phyloP scores from a whole-genome alignment of 2,888 invertebrate genomes.

The Timema podura region DNA sequence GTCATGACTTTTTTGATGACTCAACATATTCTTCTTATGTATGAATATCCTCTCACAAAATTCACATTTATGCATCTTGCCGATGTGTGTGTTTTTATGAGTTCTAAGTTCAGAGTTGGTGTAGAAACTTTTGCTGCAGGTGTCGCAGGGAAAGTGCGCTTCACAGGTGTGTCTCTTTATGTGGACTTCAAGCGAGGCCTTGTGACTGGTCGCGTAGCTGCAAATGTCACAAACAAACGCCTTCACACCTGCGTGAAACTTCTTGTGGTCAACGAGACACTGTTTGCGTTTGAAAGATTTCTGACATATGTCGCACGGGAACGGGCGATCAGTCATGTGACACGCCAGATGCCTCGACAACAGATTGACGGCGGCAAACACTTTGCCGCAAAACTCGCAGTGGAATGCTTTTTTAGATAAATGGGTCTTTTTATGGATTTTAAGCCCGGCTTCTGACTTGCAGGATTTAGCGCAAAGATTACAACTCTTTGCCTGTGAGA shows the following conservation, averaged over 20 bases:
- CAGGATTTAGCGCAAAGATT: no score
- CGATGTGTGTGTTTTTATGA: conserved; percentile 18
- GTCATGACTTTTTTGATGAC: conserved; percentile 26
- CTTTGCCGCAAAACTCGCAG: conserved; percentile 22
- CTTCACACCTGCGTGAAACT: conserved; percentile 41
- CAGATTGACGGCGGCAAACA: conserved; percentile 19
- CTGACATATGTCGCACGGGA: conserved; percentile 43
- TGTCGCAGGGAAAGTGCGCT: conserved; percentile 42
- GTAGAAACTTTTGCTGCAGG: conserved; percentile 54
- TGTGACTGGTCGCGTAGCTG: conserved; percentile 40
- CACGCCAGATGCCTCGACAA: conserved; percentile 22
- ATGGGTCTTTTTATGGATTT: conserved; percentile 10
- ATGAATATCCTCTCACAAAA: conserved; percentile 20
- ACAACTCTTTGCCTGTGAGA: no score
- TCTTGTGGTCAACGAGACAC: conserved; percentile 42
- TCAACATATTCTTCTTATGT: conserved; percentile 43
- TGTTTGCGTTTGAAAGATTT: conserved; percentile 45
- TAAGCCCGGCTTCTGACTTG: conserved; percentile 6
- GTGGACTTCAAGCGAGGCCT: conserved; percentile 41
- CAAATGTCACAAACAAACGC: conserved; percentile 39
- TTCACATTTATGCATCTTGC: conserved; percentile 21
- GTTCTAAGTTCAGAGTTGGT: conserved; percentile 31
- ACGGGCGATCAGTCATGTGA: conserved; percentile 40
- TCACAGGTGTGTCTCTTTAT: conserved; percentile 42
- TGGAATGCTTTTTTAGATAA: conserved; percentile 7